Evolutionary conservation across 2,888 invertebrate genomes (phyloP), one percentile per base, ranked within the genome.

Genomic region (Metalampra italica): DNA sequence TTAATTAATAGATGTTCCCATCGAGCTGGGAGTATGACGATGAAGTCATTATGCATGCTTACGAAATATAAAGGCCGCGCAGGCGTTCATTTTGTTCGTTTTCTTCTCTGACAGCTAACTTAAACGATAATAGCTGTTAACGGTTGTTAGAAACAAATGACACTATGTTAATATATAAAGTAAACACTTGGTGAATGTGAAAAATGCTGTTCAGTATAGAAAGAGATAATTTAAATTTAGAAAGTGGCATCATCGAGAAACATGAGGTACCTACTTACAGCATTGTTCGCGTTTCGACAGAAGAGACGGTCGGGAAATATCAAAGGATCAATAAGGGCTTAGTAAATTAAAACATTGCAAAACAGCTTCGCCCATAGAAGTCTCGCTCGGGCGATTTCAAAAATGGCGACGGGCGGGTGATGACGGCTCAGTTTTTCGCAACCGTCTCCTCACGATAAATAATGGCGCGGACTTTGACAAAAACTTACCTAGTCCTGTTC

Each of bases 361-460:
- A 85, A 82, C 76, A 71, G 78, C 72, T 74, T 70, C 63, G 67
- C 75, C n/a, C 74, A 69, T 75, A 77, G 79, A 78, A 71, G 83
- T 77, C 73, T 70, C 76, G 79, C 75, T 72, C 68, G 78, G 76
- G 72, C 75, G 75, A 78, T 78, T 84, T 88, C 80, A 79, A 84
- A 88, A 86, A 87, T 87, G 89, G 88, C 71, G 74, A 64, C 22
- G 22, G 75, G 80, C 72, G 75, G 75, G 80, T 85, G 85, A 83
- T 78, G 71, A 75, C 77, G 75, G 80, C 82, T 85, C 67, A 83
- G 82, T 89, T 89, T 89, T 89, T 89, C 89, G 88, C 88, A 78
- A 82, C 83, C 75, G 88, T 89, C 89, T 88, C 88, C 85, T 78
- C 85, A 80, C 82, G 85, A 89, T 89, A 89, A 88, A 89, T 88